Evolutionary conservation across 2,797 vertebrate genomes (phyloP), one percentile per base, ranked within the genome.

Genomic region (Cetoscarus ocellatus): DNA sequence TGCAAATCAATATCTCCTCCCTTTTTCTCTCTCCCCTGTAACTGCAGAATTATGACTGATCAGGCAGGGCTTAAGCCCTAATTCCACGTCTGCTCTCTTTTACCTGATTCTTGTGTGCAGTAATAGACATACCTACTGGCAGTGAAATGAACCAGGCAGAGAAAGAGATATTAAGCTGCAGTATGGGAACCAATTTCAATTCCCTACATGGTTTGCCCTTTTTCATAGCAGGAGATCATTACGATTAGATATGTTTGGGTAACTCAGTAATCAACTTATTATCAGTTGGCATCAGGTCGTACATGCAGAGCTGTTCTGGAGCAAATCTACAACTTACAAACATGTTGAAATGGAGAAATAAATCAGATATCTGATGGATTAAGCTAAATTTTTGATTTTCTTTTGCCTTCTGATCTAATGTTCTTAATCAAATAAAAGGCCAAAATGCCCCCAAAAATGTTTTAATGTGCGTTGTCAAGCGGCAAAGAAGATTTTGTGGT

Each of bases 1-100:
- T 90, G 84, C 63, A 87, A 91, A 91, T 90, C 79, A 83, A 88
- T 82, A 82, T 86, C 45, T 61, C 68, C 67, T 70, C 77, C 82
- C 72, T 73, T 66, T 83, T 76, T 77, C 75, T 67, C 48, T 71
- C 72, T 65, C 52, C 42, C 49, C 43, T 47, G 43, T 83, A 80
- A 84, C 62, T 68, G 50, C n/a, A 67, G 34, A 70, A 19, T 27
- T 50, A 77, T 73, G 76, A 67, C 64, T 75, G 35, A 84, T 39
- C 44, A 67, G 64, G 43, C 62, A 73, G 63, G 64, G 64, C 55
- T 55, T 19, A 39, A 43, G 8, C 39, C 67, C 54, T 67, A 81
- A 73, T 67, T 80, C 40, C 40, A 62, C 44, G 56, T 48, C 61
- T 70, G 47, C 35, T 50, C 42, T 52, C 50, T 61, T 78, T 67